These are phyloP conservation scores for Strigamia crassipes DNA, from an alignment of 2,888 invertebrate species.

Conservation along the genomic window DNA sequence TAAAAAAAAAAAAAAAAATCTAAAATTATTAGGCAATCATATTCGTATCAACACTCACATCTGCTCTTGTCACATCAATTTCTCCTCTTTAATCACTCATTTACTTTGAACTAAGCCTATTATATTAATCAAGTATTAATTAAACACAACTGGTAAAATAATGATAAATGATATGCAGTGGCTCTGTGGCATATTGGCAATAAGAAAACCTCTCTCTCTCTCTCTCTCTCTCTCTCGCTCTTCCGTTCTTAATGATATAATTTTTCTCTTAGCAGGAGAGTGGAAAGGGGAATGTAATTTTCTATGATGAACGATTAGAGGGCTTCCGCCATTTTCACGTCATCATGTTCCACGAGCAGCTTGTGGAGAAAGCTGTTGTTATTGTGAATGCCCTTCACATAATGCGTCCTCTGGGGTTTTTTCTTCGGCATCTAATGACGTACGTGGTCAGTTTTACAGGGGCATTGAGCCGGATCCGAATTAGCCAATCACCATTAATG, in stretches of 20 bases:
- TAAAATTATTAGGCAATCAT: background rate
- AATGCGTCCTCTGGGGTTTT: constrained; percentile 13
- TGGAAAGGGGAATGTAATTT: background rate
- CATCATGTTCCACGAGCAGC: constrained; percentile 15
- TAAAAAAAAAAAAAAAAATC: background rate
- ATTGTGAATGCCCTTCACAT: background rate
- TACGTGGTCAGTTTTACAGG: constrained; percentile 12
- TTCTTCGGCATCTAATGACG: constrained; percentile 7
- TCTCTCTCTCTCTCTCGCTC: background rate
- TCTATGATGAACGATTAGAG: background rate
- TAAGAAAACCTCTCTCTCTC: background rate
- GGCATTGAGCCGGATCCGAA: background rate
- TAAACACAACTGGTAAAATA: background rate
- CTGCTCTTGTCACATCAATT: background rate
- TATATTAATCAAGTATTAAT: background rate
- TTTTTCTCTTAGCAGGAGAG: constrained; percentile 2
- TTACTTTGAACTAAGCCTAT: constrained; percentile 6
- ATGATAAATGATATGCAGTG: background rate
- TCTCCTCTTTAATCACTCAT: background rate
- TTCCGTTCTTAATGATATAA: background rate
- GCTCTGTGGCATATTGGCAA: background rate
- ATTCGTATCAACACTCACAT: background rate
- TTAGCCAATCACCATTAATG: constrained; percentile 12
- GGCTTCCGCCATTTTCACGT: constrained; percentile 17
- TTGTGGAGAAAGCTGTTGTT: constrained; percentile 9